phyloP scores from a whole-genome alignment of 2,888 invertebrate species.

The Zaprionus obscuricornis region DNA sequence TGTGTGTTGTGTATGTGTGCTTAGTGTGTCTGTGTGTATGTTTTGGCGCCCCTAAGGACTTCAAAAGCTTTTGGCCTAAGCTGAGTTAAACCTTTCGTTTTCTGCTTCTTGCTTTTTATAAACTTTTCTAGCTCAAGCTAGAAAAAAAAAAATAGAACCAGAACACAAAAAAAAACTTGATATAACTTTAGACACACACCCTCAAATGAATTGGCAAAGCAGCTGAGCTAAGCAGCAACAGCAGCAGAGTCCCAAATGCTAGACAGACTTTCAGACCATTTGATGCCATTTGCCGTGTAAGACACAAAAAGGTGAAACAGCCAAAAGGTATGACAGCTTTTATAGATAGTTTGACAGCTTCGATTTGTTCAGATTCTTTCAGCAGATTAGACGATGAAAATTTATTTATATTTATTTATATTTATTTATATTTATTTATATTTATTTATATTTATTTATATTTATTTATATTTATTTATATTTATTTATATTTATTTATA shows the following conservation, averaged over 20 bases:
- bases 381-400: no score
- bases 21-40: background rate
- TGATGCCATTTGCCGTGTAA: conserved; percentile 47
- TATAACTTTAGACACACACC: conserved; percentile 23
- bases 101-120: conserved; percentile 8
- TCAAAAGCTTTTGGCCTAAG: conserved; percentile 44
- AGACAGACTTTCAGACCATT: conserved; percentile 59
- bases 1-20: conserved; percentile 20
- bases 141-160: conserved; percentile 9
- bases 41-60: conserved; percentile 22
- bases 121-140: conserved; percentile 19
- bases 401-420: no score
- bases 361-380: no score
- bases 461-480: no score
- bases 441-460: no score
- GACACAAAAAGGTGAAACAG: no score
- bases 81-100: conserved; percentile 31
- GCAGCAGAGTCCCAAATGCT: conserved; percentile 13
- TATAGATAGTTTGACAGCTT: no score
- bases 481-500: no score
- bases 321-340: background rate
- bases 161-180: conserved; percentile 18
- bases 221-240: background rate
- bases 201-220: conserved; percentile 16
- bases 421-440: no score